These are phyloP conservation scores for Urophycis tenuis DNA, from an alignment of 2,797 vertebrate species.

Conservation along the genomic window DNA sequence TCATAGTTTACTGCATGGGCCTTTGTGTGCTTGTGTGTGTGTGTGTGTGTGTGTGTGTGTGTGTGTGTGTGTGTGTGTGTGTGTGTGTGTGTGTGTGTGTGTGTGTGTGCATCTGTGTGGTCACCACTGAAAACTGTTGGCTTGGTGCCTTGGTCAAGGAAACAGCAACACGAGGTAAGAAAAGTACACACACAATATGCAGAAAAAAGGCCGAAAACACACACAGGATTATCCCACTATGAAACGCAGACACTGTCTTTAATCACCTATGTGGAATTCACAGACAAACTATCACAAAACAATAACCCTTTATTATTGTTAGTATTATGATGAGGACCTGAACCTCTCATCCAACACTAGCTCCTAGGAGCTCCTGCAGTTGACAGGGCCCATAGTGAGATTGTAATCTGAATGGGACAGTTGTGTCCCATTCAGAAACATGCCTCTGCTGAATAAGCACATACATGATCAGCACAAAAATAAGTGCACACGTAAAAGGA, in stretches of 20 bases:
- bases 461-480: too few relatives aligned
- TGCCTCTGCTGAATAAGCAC: too few relatives aligned
- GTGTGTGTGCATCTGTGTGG: slow-evolving; percentile 3
- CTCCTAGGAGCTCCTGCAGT: not conserved
- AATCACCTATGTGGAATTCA: too few relatives aligned
- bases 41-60: too few relatives aligned
- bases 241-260: too few relatives aligned
- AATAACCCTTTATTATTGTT: not conserved
- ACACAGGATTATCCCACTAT: too few relatives aligned
- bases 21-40: too few relatives aligned
- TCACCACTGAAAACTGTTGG: not conserved
- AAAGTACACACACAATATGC: too few relatives aligned
- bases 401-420: not conserved
- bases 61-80: slow-evolving; percentile 1
- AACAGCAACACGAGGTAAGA: too few relatives aligned
- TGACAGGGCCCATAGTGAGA: not conserved
- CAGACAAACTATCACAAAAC: not conserved
- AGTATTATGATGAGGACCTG: not conserved
- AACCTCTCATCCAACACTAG: not conserved
- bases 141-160: not conserved
- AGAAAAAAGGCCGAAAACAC: too few relatives aligned
- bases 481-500: too few relatives aligned
- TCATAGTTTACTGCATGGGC: too few relatives aligned
- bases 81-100: slow-evolving; percentile 7
- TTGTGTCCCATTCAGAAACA: not conserved